These are phyloP conservation scores for Apantesis nais DNA, from an alignment of 2,888 invertebrate genomes.

Conservation along the genomic window DNA sequence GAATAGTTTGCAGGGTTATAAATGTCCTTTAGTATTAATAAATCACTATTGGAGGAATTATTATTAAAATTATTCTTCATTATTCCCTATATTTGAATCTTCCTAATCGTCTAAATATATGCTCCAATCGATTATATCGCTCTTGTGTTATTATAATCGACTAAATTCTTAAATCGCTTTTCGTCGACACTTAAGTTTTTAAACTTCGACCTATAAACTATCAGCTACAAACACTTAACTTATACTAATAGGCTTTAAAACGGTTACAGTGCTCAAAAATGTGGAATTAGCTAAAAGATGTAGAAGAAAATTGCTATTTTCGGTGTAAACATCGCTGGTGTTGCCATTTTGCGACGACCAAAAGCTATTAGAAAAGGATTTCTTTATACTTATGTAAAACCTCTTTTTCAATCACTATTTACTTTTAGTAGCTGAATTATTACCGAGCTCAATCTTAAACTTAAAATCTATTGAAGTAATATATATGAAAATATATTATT, in stretches of 20 bases:
- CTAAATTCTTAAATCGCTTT: constrained; percentile 9
- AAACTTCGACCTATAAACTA: constrained; percentile 26
- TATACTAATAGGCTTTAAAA: constrained; percentile 6
- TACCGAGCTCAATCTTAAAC: not conserved
- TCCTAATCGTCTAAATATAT: constrained; percentile 10
- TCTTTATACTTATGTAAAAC: not conserved
- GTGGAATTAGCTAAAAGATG: constrained; percentile 1
- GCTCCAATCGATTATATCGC: constrained; percentile 4
- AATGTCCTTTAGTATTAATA: constrained; percentile 40
- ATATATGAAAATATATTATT: not conserved
- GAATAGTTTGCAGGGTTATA: constrained; percentile 48
- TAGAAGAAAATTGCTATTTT: not conserved
- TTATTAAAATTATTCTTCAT: constrained; percentile 15
- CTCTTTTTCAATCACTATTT: not conserved
- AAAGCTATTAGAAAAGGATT: not conserved
- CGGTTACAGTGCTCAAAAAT: not conserved
- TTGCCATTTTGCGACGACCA: not conserved
- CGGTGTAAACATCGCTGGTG: not conserved
- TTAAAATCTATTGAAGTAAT: not conserved
- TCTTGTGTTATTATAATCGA: constrained; percentile 10
- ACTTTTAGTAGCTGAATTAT: not conserved
- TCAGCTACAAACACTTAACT: constrained; percentile 28
- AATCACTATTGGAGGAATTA: constrained; percentile 17
- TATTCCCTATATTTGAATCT: constrained; percentile 18
- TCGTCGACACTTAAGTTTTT: not conserved